Conservation (phyloP, 1,140 invertebrate species). For the Nymphalis io region DNA sequence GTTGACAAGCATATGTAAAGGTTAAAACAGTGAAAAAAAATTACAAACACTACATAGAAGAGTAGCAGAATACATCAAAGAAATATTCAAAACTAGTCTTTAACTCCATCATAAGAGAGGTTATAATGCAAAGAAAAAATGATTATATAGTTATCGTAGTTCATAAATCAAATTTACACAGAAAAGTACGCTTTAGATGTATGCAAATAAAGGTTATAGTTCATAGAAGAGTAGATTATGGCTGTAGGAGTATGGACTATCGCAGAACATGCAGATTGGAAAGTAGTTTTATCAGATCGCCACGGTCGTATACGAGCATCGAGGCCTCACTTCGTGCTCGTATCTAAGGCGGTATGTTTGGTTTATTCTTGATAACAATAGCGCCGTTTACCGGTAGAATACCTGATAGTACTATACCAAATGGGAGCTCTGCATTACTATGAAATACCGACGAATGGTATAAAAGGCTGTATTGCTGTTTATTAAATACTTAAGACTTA, state of each 20-base stretch:
- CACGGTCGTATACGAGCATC: slow-evolving; percentile 34
- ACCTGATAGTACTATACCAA: too few relatives aligned
- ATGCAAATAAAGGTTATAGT: slow-evolving; percentile 5
- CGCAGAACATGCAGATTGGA: slow-evolving; percentile 36
- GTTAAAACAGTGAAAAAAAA: slow-evolving; percentile 8
- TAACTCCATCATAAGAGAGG: not conserved
- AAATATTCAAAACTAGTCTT: not conserved
- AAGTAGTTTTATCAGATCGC: slow-evolving; percentile 44
- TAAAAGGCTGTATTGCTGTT: too few relatives aligned
- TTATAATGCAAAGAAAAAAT: too few relatives aligned
- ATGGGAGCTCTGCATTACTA: too few relatives aligned
- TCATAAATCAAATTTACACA: not conserved
- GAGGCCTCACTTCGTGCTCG: slow-evolving; percentile 14
- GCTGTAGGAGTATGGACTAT: not conserved
- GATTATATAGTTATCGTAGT: not conserved
- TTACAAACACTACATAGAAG: not conserved
- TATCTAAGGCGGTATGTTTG: not conserved
- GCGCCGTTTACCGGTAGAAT: too few relatives aligned
- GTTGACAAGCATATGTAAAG: not conserved
- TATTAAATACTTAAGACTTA: too few relatives aligned
- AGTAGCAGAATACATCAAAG: not conserved
- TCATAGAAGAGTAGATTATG: not conserved
- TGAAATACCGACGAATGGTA: too few relatives aligned
- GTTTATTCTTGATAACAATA: not conserved
- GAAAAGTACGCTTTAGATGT: not conserved